Base-by-base conservation (phyloP, 2,888 invertebrate genomes). In the Sinopyrophorus schimmeli region DNA sequence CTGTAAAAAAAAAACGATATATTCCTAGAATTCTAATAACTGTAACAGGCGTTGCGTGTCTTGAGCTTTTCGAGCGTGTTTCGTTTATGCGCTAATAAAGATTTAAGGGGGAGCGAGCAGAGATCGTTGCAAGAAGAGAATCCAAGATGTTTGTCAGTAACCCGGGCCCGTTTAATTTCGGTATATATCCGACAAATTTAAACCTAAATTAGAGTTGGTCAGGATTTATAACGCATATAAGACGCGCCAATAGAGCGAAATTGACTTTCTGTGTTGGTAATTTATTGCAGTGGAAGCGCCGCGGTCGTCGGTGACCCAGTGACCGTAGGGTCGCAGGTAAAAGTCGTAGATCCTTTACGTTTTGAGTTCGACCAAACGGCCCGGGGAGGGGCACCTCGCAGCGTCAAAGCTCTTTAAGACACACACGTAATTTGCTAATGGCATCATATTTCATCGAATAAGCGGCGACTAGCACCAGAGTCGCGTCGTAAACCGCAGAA, bases 351-450 rank as follows among this genome's bases (percentile, higher is more conserved):
- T 28, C 20, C 11, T 20, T 20, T 32, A 11, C 20, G 32, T n/a
- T n/a, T n/a, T n/a, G 32, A 20, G 9, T 16, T 14, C 7, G 18
- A 17, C n/a, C 7, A 2, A 21, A n/a, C 9, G 7, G 10, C 32
- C 14, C 2, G 14, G 2, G n/a, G 7, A 10, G 11, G n/a, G n/a
- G n/a, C n/a, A n/a, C n/a, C n/a, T 5, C 5, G 20, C 20, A 9
- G 2, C 35, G 11, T n/a, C n/a, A n/a, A n/a, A 11, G 10, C n/a
- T 24, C 21, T 3, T 21, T 17, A 6, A 18, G 26, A 47, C 39
- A 41, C 39, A 55, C 61, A 54, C 54, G 55, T 60, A 61, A 61
- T 61, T 61, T 60, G 49, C 60, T 61, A 61, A 61, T 60, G 59
- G 60, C 52, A 47, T 54, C 58, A 60, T 61, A 61, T 60, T 60